Evolutionary conservation across 2,888 invertebrate species (phyloP).

Genomic region (Synanthedon myopaeformis): DNA sequence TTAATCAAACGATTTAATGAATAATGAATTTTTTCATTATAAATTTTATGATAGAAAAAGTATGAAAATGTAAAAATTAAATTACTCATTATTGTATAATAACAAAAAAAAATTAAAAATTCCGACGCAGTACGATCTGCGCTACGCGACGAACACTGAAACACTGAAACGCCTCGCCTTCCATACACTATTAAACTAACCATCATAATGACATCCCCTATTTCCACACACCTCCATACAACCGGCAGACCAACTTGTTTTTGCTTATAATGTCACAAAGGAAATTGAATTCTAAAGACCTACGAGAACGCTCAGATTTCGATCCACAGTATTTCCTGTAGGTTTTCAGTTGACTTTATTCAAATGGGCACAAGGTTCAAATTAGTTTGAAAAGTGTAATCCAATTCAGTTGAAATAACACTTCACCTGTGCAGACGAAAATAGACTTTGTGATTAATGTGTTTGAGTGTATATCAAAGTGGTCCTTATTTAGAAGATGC

Average conservation of each 20-base stretch:
- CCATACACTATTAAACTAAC: constrained; percentile 10
- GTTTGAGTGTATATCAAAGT: background rate
- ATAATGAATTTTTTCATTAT: no score
- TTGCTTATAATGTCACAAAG: background rate
- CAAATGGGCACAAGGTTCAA: background rate
- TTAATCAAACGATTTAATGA: no score
- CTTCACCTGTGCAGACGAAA: background rate
- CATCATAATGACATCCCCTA: constrained; percentile 4
- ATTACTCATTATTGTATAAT: no score
- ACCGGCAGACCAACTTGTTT: background rate
- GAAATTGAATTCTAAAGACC: background rate
- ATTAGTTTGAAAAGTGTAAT: background rate
- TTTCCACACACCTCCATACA: background rate
- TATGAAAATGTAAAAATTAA: no score
- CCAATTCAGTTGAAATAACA: background rate
- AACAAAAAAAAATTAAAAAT: background rate
- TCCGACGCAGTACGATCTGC: constrained; percentile 18
- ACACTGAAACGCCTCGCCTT: constrained; percentile 10
- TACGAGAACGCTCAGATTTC: background rate
- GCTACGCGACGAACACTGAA: constrained; percentile 36
- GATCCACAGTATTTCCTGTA: background rate
- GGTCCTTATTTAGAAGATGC: background rate
- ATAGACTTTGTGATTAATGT: background rate
- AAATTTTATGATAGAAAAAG: no score
- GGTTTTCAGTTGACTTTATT: constrained; percentile 8